Evolutionary conservation across 2,888 invertebrate genomes (phyloP).

Genomic region (Baccha elongata): DNA sequence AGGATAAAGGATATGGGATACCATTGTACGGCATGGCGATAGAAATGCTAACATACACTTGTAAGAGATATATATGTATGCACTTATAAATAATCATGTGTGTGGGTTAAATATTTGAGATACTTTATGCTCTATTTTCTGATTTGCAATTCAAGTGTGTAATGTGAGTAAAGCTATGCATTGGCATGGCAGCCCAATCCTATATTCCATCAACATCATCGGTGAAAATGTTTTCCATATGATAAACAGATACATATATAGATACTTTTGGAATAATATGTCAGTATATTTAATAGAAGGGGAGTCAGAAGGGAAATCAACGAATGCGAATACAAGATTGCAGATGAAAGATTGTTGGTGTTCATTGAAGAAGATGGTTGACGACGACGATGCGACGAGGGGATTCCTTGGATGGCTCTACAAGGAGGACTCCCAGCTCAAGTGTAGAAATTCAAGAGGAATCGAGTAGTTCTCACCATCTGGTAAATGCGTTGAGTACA

Average conservation of each 20-base stretch:
- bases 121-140: constrained; percentile 64
- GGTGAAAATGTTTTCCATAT: constrained; percentile 24
- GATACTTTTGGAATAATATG: constrained; percentile 14
- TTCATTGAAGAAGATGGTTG: not conserved
- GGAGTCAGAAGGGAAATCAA: constrained; percentile 60
- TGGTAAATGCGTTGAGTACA: constrained; percentile 55
- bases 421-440: constrained; percentile 25
- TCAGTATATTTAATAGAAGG: not conserved
- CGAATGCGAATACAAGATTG: constrained; percentile 58
- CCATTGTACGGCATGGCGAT: constrained; percentile 2
- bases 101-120: too few species aligned
- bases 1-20: constrained; percentile 50
- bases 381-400: not conserved
- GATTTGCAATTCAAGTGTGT: constrained; percentile 72
- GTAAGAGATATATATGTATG: not conserved
- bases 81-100: constrained; percentile 13
- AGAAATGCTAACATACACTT: not conserved
- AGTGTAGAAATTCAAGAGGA: constrained; percentile 30
- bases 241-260: constrained; percentile 6
- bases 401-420: not conserved
- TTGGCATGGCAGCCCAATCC: constrained; percentile 22
- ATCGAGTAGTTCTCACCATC: constrained; percentile 55
- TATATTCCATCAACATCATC: not conserved
- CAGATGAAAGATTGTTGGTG: constrained; percentile 58
- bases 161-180: constrained; percentile 63